phyloP scores from a whole-genome alignment of 2,888 invertebrate genomes.

The Lithophane leautieri region DNA sequence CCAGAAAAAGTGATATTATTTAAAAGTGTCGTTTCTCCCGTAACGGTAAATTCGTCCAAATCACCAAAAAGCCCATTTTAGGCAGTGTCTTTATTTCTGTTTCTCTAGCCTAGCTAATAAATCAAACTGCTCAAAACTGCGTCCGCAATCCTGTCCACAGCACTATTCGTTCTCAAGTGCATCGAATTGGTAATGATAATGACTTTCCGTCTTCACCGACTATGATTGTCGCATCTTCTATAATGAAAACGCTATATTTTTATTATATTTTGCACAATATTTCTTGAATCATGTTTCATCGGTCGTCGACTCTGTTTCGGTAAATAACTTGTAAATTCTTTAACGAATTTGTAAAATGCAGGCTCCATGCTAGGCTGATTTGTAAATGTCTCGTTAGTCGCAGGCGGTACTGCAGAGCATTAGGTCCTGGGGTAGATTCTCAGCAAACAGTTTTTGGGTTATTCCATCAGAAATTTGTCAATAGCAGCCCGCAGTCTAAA shows the following conservation, averaged over 20 bases:
- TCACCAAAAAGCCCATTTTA: too few relatives aligned
- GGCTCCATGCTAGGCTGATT: neutral
- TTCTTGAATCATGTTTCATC: slow-evolving; percentile 13
- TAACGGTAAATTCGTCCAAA: too few relatives aligned
- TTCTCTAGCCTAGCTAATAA: neutral
- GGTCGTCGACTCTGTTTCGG: neutral
- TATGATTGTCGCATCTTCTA: slow-evolving; percentile 43
- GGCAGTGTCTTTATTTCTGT: neutral
- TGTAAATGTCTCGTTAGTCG: neutral
- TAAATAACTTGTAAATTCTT: neutral
- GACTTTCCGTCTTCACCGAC: slow-evolving; percentile 24
- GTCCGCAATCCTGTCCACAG: slow-evolving; percentile 27
- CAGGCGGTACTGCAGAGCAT: too few relatives aligned
- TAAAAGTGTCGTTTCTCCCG: too few relatives aligned
- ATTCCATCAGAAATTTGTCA: neutral
- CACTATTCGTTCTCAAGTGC: slow-evolving; percentile 36
- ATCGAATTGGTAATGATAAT: slow-evolving; percentile 58
- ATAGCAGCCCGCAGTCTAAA: neutral
- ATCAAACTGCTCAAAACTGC: neutral
- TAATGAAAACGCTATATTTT: slow-evolving; percentile 45
- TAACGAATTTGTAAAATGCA: neutral
- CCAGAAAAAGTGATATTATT: too few relatives aligned
- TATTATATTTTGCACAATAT: slow-evolving; percentile 49
- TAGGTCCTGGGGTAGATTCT: neutral
- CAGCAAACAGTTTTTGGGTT: neutral